Conservation (phyloP, 1,140 invertebrate species). For the Danaus plexippus region DNA sequence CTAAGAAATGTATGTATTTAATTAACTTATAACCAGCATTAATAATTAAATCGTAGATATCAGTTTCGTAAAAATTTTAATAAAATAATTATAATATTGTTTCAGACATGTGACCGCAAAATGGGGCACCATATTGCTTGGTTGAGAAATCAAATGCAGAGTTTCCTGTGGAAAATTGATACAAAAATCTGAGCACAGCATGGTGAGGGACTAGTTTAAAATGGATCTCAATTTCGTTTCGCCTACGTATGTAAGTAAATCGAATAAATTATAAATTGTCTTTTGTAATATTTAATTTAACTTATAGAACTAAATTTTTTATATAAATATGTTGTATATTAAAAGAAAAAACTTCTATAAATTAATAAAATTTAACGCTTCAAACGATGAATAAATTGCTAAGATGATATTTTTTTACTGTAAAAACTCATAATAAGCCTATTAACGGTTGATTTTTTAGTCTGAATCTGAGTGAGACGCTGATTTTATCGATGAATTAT, state of each 20-base stretch:
- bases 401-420: too few species aligned
- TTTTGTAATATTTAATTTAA: too few species aligned
- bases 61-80: background rate
- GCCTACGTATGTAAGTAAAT: constrained; percentile 48
- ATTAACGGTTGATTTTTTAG: too few species aligned
- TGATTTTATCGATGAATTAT: too few species aligned
- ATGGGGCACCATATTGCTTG: constrained; percentile 46
- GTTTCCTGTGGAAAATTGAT: constrained; percentile 51
- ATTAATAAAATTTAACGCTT: too few species aligned
- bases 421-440: too few species aligned
- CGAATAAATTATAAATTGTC: too few species aligned
- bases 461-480: too few species aligned
- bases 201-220: constrained; percentile 31
- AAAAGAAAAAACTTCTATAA: too few species aligned
- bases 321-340: too few species aligned
- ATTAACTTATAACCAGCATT: background rate
- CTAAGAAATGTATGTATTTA: constrained; percentile 3
- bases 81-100: constrained; percentile 21
- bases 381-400: too few species aligned
- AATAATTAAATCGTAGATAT: background rate
- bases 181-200: constrained; percentile 52
- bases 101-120: constrained; percentile 50
- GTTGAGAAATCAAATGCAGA: constrained; percentile 24
- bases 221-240: constrained; percentile 53
- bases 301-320: too few species aligned